Conservation (phyloP, 1,140 invertebrate genomes). For the Mizuhopecten yessoensis region DNA sequence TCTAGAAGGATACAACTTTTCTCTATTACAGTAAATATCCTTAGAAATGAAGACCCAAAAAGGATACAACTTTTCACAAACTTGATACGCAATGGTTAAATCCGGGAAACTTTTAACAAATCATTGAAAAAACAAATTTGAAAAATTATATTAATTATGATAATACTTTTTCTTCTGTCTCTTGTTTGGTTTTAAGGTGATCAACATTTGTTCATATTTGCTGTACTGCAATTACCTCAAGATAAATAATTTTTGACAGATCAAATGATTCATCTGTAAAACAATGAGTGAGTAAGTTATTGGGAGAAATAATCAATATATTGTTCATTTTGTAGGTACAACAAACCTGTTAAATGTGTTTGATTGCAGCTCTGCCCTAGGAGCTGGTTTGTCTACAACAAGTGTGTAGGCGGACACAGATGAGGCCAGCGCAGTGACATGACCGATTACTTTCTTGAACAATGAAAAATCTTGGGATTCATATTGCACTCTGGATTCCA, state of each 20-base stretch:
- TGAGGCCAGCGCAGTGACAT: neutral
- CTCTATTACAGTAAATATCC: neutral
- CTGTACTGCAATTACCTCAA: too few relatives aligned
- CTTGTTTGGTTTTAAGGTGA: too few relatives aligned
- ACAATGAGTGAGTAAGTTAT: neutral
- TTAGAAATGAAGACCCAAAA: neutral
- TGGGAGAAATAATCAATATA: neutral
- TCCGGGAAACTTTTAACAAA: too few relatives aligned
- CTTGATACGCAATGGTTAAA: too few relatives aligned
- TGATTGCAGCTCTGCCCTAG: neutral
- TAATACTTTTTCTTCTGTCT: too few relatives aligned
- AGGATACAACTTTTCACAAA: too few relatives aligned
- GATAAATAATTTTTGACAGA: too few relatives aligned
- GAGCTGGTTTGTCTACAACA: slow-evolving; percentile 13
- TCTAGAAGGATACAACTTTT: too few relatives aligned
- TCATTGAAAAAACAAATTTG: too few relatives aligned
- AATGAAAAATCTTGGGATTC: slow-evolving; percentile 33
- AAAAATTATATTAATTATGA: too few relatives aligned
- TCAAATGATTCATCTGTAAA: neutral
- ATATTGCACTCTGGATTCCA: neutral
- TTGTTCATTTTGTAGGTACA: neutral
- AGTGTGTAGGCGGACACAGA: neutral
- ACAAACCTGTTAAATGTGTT: neutral
- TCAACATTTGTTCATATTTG: too few relatives aligned
- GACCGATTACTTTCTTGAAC: slow-evolving; percentile 33